Conservation (phyloP, 1,140 invertebrate species). For the Zaprionus ghesquierei region DNA sequence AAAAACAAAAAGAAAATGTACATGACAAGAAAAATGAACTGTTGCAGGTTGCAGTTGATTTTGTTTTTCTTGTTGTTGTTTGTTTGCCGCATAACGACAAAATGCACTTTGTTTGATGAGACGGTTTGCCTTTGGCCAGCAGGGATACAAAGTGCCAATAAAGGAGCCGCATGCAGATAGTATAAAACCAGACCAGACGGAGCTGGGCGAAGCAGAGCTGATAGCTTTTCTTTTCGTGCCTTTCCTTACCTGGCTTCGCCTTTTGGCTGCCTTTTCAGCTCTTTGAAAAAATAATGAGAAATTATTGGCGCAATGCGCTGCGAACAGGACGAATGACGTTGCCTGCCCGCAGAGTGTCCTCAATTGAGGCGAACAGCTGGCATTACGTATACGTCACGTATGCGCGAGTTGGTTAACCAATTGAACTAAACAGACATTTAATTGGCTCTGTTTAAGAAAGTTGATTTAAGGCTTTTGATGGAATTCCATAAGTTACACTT, state of each 20-base stretch:
- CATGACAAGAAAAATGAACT: not conserved
- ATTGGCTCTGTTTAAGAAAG: not conserved
- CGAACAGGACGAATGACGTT: not conserved
- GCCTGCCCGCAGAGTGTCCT: not conserved
- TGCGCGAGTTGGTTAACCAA: not conserved
- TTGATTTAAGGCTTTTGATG: not conserved
- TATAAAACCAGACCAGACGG: not conserved
- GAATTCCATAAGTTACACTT: not conserved
- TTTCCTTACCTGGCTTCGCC: not conserved
- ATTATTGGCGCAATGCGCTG: conserved; percentile 50
- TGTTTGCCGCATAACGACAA: conserved; percentile 26
- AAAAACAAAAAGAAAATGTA: not conserved
- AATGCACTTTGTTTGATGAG: conserved; percentile 61
- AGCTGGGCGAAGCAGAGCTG: conserved; percentile 12
- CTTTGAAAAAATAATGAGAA: conserved; percentile 46
- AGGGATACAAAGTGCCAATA: conserved; percentile 14
- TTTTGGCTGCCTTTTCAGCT: conserved; percentile 6
- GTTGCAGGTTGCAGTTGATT: not conserved
- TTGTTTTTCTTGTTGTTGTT: conserved; percentile 1
- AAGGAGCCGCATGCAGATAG: conserved; percentile 1
- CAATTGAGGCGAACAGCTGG: not conserved
- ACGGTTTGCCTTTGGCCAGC: not conserved
- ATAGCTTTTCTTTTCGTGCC: conserved; percentile 4
- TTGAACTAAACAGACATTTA: not conserved
- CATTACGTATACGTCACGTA: conserved; percentile 19